Evolutionary conservation across 2,113 vertebrate species (phyloP).

Genomic region (Carollia perspicillata): DNA sequence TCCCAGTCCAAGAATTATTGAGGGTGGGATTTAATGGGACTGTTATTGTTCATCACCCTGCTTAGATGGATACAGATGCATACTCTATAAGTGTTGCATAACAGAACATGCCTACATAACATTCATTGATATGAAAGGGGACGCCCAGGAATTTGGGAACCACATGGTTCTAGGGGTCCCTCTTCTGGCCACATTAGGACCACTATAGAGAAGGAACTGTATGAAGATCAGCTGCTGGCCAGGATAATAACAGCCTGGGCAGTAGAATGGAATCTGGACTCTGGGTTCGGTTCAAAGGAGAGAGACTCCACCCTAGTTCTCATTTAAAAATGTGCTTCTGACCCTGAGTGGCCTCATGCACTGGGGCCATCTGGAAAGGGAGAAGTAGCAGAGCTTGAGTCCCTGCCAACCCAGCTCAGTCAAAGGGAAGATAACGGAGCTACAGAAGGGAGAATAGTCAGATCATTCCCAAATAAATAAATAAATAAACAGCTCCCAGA

Average conservation of each 20-base stretch:
- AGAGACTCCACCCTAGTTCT: neutral
- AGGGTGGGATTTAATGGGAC: neutral
- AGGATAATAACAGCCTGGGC: neutral
- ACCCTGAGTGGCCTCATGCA: neutral
- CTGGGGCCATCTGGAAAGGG: neutral
- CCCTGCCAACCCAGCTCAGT: neutral
- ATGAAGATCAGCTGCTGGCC: neutral
- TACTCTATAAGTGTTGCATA: neutral
- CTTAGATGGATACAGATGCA: neutral
- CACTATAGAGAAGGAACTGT: neutral
- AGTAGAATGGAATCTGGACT: neutral
- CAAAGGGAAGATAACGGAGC: neutral
- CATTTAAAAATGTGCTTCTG: neutral
- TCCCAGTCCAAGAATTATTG: conserved; percentile 5
- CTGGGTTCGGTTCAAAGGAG: neutral
- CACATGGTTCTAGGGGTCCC: neutral
- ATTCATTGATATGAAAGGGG: neutral
- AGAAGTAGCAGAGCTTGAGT: neutral
- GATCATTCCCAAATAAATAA: neutral
- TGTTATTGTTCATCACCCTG: neutral
- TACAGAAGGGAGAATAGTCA: neutral
- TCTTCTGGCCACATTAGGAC: neutral
- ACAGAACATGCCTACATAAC: neutral
- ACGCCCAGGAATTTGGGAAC: neutral
- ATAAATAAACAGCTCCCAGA: neutral